Percentiles rank a stretch among this genome's conserved stretches.
Conservation (phyloP, 1,140 invertebrate genomes). For the Lasioglossum albipes region DNA sequence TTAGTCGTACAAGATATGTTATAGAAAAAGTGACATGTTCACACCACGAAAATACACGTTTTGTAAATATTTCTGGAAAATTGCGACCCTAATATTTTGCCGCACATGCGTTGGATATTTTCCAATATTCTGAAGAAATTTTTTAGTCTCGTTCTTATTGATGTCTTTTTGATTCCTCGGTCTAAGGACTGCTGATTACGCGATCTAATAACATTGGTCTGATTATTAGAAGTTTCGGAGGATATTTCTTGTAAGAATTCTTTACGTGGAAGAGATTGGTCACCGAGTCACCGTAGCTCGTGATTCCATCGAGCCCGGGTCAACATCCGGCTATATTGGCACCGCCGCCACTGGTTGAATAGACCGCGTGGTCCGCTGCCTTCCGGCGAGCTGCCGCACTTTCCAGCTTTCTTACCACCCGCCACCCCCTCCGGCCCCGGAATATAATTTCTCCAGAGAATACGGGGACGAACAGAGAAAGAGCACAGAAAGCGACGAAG, state of each 20-base stretch:
- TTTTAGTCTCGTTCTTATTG: too few relatives aligned
- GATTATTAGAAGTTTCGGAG: too few relatives aligned
- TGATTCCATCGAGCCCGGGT: constrained; percentile 30
- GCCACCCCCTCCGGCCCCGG: not conserved
- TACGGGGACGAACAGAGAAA: not conserved
- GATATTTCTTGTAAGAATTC: not conserved
- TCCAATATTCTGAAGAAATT: too few relatives aligned
- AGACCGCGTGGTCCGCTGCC: constrained; percentile 36
- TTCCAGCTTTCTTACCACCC: constrained; percentile 19
- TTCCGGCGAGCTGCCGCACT: constrained; percentile 39
- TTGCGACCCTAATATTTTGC: too few relatives aligned
- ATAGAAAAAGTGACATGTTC: too few relatives aligned
- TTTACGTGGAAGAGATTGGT: constrained; percentile 33
- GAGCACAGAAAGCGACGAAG: not conserved
- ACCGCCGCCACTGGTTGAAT: constrained; percentile 55
- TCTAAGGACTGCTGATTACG: too few relatives aligned
- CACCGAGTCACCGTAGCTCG: constrained; percentile 23
- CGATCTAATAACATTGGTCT: too few relatives aligned
- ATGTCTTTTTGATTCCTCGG: too few relatives aligned
- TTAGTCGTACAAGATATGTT: too few relatives aligned
- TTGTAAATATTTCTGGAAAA: too few relatives aligned
- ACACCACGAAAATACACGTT: too few relatives aligned
- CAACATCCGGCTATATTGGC: constrained; percentile 35
- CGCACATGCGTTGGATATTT: too few relatives aligned
- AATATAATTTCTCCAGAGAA: constrained; percentile 53